Base-by-base conservation (phyloP, 2,113 vertebrate genomes). In the Neodon shergylaensis region DNA sequence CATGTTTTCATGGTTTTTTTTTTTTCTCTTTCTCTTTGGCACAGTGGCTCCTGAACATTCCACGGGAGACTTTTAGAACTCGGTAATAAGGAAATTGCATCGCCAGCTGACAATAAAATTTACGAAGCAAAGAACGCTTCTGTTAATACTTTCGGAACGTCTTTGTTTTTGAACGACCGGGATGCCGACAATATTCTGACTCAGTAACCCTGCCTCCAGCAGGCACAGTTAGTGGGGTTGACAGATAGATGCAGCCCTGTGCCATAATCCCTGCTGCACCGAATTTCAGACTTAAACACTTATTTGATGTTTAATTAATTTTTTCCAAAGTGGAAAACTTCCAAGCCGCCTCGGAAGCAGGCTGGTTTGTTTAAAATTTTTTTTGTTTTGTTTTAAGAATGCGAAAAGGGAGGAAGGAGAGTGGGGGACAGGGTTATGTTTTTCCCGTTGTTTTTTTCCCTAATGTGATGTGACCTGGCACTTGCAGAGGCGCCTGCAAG, bases 391-490 rank as follows among this genome's bases (percentile, higher is more conserved):
- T 95, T 94, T 96, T 76, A 90, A 90, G 70, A 54, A 33, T 3
- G 5, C 58, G 39, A 89, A 77, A 63, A 95, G 97, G 83, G 97
- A 94, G 96, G 91, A 94, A 68, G 66, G 44, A 70, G 70, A 87
- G 31, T 1, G 42, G 33, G 42, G 96, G 54, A 89, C 24, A 96
- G 92, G 98, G 98, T 99, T 99, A 98, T 98, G 98, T 99, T 99
- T 99, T 98, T 97, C 98, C 98, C 97, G 98, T 99, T 99, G 99
- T 99, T 99, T 99, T 98, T 49, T 49, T 98, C 98, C 98, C 28
- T 99, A 99, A 99, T 99, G 97, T 96, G 98, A 99, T 98, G 98
- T 99, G 99, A 99, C 99, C 98, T 98, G 94, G 98, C 98, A 98
- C n/a, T n/a, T n/a, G n/a, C 98, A 99, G 98, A 98, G 98, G 98